Percentiles rank a stretch among this genome's conserved stretches.
Evolutionary conservation across 2,113 vertebrate species (phyloP).

Genomic region (Phylloscopus whistleri): DNA sequence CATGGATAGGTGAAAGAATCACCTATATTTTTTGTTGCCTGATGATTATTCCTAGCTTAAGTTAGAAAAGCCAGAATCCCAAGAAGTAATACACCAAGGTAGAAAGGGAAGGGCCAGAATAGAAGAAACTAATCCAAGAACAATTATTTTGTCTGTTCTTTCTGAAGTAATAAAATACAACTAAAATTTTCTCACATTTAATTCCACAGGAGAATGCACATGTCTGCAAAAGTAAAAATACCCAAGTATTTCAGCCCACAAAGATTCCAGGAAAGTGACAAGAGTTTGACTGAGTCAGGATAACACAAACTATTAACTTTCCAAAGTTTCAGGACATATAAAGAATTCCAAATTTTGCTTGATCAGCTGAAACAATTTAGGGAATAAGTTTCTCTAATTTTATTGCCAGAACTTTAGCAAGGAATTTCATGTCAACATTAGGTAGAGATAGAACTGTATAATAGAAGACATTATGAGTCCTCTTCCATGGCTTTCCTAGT

Average conservation of each 20-base stretch:
- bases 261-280: slow-evolving; percentile 53
- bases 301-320: slow-evolving; percentile 40
- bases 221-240: slow-evolving; percentile 48
- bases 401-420: slow-evolving; percentile 10
- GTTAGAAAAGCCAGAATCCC: not conserved
- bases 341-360: slow-evolving; percentile 46
- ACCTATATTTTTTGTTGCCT: not conserved
- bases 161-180: slow-evolving; percentile 15
- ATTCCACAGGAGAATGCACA: not conserved
- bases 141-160: not conserved
- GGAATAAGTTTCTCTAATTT: not conserved
- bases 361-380: slow-evolving; percentile 55
- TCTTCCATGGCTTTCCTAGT: slow-evolving; percentile 29
- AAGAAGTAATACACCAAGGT: not conserved
- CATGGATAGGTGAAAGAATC: not conserved
- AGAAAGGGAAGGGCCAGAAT: not conserved
- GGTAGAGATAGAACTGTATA: not conserved
- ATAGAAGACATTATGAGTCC: not conserved
- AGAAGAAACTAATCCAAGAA: not conserved
- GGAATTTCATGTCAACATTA: slow-evolving; percentile 20
- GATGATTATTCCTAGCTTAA: not conserved
- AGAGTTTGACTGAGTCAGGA: slow-evolving; percentile 36
- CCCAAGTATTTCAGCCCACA: slow-evolving; percentile 36
- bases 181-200: slow-evolving; percentile 26
- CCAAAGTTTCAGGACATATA: slow-evolving; percentile 30